phyloP scores from a whole-genome alignment of 2,888 invertebrate species.

The Iphiclides podalirius region DNA sequence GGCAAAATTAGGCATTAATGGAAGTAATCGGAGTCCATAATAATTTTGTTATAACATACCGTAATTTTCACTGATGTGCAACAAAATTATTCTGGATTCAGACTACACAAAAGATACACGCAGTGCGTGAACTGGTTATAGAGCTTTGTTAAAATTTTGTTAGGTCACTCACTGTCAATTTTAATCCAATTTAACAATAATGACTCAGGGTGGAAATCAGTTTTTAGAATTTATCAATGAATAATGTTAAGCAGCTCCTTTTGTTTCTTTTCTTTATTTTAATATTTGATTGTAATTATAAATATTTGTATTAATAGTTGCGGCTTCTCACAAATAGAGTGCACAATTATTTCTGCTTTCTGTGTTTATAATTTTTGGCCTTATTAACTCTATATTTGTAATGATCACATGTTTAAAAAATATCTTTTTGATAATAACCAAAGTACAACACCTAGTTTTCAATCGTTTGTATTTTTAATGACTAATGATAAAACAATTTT shows the following conservation, averaged over 20 bases:
- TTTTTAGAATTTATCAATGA: too few relatives aligned
- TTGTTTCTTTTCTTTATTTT: too few relatives aligned
- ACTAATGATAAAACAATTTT: background rate
- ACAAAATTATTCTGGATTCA: background rate
- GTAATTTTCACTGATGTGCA: background rate
- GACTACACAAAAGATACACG: too few relatives aligned
- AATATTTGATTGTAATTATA: too few relatives aligned
- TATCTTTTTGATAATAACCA: background rate
- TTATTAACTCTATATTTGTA: background rate
- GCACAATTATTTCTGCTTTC: background rate
- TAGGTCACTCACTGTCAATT: too few relatives aligned
- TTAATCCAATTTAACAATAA: too few relatives aligned
- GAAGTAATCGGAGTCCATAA: slow-evolving; percentile 25
- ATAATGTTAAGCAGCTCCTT: too few relatives aligned
- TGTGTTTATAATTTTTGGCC: background rate
- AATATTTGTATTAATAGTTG: too few relatives aligned
- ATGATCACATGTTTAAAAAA: background rate
- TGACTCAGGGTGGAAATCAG: too few relatives aligned
- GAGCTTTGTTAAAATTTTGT: too few relatives aligned
- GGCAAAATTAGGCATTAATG: slow-evolving; percentile 50
- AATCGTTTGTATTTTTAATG: background rate
- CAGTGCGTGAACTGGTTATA: too few relatives aligned
- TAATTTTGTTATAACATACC: slow-evolving; percentile 11
- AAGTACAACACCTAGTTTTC: background rate
- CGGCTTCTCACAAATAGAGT: background rate